Evolutionary conservation across 2,888 invertebrate species (phyloP), one percentile per base, ranked within the genome.

Genomic region (Drosophila ochracea): DNA sequence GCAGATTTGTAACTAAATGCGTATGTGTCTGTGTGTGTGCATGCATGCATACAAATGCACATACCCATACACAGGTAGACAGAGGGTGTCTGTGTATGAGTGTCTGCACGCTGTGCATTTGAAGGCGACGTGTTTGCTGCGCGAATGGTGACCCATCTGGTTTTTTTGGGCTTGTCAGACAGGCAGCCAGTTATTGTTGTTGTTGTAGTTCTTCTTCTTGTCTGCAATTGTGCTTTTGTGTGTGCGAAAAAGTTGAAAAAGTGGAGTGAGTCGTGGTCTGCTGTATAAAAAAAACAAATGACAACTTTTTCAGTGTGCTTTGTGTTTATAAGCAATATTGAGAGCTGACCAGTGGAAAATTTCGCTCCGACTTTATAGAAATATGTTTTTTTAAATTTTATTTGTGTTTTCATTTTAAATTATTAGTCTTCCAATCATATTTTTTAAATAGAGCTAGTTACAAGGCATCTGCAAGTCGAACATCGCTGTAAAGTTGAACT

Each of bases 141-240:
- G 67, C 62, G 61, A 78, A 55, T 79, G 77, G 62, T 69, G 75
- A 74, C 79, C 77, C 80, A 74, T 79, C 80, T 79, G 75, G 75
- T 73, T 74, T 76, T 77, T 77, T 47, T 47, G 63, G 76, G 74
- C 79, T 64, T 66, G 79, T 66, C 73, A 65, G 66, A 35, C 52
- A 60, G 52, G 21, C 59, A 60, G 58, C 31, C 54, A 55, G 73
- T 67, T 64, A 63, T 63, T 58, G 31, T 30, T 52, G 35, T 61
- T 37, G 6, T 55, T 35, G 30, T 43, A 64, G 9, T 33, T 54
- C 28, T 28, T 66, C 43, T 61, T 64, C 61, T 52, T 76, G 66
- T 66, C 78, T 67, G 73, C 78, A 76, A 73, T 78, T 73, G 63
- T 69, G 59, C 70, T 68, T 68, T 74, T 68, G 76, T 76, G 61